phyloP scores from a whole-genome alignment of 2,113 vertebrate genomes.

The Nycticryphes semicollaris region DNA sequence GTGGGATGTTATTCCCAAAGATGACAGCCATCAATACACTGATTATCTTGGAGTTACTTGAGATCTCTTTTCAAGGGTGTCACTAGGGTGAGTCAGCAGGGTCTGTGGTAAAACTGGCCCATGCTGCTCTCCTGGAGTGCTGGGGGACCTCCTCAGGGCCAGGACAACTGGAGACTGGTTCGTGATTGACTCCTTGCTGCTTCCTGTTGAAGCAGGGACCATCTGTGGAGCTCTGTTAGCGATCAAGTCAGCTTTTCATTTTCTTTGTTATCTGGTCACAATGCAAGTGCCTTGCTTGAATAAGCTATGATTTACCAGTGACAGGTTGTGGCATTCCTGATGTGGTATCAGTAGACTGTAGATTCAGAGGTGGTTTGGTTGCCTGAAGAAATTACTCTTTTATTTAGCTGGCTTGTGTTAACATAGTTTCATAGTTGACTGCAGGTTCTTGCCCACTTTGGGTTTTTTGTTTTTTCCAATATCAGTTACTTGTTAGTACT shows the following conservation, averaged over 20 bases:
- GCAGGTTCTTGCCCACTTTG: neutral
- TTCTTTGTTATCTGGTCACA: neutral
- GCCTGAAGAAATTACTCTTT: neutral
- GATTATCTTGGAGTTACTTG: neutral
- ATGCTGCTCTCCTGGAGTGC: neutral
- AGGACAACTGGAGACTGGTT: neutral
- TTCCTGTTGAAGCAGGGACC: neutral
- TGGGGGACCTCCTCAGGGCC: neutral
- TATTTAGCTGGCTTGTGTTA: neutral
- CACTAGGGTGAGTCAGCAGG: neutral
- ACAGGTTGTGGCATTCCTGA: neutral
- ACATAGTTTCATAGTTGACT: neutral
- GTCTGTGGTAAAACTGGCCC: neutral
- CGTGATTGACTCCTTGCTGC: neutral
- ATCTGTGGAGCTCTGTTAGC: neutral
- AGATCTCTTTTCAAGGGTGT: neutral
- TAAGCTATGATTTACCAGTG: neutral
- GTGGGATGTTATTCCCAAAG: neutral
- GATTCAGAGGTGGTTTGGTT: neutral
- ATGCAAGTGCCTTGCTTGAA: neutral
- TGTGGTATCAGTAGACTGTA: neutral
- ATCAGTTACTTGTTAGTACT: neutral
- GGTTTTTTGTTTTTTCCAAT: neutral
- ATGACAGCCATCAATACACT: neutral
- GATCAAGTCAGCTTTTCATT: neutral